Conservation (phyloP, 2,888 invertebrate species). For the Patella depressa region DNA sequence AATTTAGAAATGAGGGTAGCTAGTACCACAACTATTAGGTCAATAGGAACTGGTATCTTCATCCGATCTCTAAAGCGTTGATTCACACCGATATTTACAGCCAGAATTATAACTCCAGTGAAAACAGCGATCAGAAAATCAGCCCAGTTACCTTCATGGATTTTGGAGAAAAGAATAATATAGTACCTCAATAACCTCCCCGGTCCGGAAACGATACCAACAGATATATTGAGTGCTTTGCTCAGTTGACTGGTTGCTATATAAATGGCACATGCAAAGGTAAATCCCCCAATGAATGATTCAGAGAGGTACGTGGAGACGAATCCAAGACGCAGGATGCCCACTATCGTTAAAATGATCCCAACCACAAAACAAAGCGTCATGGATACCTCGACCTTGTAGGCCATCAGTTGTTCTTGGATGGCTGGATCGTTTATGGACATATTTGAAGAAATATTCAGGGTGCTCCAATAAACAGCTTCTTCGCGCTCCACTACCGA, state of each 20-base stretch:
- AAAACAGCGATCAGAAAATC: slow-evolving; percentile 80
- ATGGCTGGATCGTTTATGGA: slow-evolving; percentile 25
- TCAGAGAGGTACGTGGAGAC: slow-evolving; percentile 50
- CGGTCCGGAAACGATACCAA: slow-evolving; percentile 41
- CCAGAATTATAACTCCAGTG: slow-evolving; percentile 77
- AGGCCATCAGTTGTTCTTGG: slow-evolving; percentile 18
- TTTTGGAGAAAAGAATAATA: slow-evolving; percentile 75
- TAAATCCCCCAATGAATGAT: slow-evolving; percentile 59
- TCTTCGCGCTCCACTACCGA: slow-evolving; percentile 44
- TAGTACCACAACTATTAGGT: slow-evolving; percentile 58
- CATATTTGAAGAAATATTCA: background rate
- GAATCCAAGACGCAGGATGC: slow-evolving; percentile 47
- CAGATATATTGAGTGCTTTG: slow-evolving; percentile 45
- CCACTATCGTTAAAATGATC: slow-evolving; percentile 44
- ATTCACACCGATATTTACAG: slow-evolving; percentile 65
- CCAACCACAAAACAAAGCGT: slow-evolving; percentile 43
- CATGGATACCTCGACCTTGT: slow-evolving; percentile 47
- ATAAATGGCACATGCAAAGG: slow-evolving; percentile 53
- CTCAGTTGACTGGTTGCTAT: slow-evolving; percentile 46
- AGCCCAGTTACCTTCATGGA: slow-evolving; percentile 77
- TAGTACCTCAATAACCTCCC: slow-evolving; percentile 73
- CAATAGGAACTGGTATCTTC: slow-evolving; percentile 64
- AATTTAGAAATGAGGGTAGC: slow-evolving; percentile 47
- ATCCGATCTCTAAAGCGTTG: slow-evolving; percentile 50
- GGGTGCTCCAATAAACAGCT: slow-evolving; percentile 17